Conservation (phyloP, 2,888 invertebrate species). For the Thecocarcelia acutangulata region DNA sequence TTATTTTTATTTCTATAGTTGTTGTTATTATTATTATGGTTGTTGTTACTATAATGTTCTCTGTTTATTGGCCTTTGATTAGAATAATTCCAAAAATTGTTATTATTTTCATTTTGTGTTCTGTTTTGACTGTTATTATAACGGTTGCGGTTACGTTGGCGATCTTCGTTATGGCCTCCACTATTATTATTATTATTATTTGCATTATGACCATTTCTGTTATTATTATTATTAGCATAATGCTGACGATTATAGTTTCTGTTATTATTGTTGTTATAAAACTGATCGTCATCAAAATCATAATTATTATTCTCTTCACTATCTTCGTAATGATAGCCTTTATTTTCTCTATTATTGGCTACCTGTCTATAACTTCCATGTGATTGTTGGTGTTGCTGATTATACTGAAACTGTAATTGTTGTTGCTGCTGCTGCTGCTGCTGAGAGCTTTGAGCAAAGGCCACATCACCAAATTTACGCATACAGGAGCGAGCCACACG, state of each 20-base stretch:
- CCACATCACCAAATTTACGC: conserved; percentile 78
- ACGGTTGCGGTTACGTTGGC: conserved; percentile 70
- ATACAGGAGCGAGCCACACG: conserved; percentile 84
- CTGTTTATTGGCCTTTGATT: conserved; percentile 51
- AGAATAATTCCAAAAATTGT: conserved; percentile 50
- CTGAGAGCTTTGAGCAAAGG: conserved; percentile 34
- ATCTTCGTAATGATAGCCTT: conserved; percentile 52
- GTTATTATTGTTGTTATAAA: conserved; percentile 54
- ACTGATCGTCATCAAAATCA: conserved; percentile 74
- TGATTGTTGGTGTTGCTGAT: conserved; percentile 41
- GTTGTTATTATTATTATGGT: conserved; percentile 27
- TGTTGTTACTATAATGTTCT: conserved; percentile 33
- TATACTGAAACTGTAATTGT: conserved; percentile 34
- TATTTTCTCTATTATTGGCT: conserved; percentile 51
- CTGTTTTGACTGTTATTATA: conserved; percentile 36
- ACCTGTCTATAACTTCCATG: conserved; percentile 42
- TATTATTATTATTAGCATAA: conserved; percentile 47
- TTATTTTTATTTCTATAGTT: conserved; percentile 58
- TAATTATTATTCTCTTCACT: conserved; percentile 50
- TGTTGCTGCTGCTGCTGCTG: conserved; percentile 41
- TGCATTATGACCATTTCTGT: conserved; percentile 55
- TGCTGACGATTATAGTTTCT: conserved; percentile 60
- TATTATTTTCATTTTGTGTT: conserved; percentile 32
- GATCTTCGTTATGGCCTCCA: conserved; percentile 54
- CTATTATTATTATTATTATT: conserved; percentile 54